Conservation (phyloP, 2,113 vertebrate genomes). For the Promerops cafer region DNA sequence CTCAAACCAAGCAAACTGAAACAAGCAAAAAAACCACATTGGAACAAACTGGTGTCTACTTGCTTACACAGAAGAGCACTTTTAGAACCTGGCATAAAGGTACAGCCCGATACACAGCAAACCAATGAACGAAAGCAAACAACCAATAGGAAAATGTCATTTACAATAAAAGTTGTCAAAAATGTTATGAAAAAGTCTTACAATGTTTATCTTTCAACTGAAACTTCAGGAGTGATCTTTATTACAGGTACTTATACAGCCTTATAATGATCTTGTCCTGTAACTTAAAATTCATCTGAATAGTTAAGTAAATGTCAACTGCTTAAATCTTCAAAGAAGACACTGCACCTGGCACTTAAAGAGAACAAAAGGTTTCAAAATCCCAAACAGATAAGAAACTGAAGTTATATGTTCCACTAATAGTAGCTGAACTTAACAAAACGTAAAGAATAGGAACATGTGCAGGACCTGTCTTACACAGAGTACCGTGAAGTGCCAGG, state of each 20-base stretch:
- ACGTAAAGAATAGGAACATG: background rate
- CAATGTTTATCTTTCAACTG: background rate
- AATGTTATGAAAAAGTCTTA: background rate
- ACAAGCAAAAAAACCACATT: background rate
- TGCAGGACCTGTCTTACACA: background rate
- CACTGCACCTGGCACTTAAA: background rate
- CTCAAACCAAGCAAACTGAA: background rate
- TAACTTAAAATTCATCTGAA: background rate
- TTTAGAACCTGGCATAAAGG: background rate
- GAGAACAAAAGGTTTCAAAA: background rate
- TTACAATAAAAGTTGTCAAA: background rate
- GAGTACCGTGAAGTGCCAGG: background rate
- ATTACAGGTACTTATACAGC: background rate
- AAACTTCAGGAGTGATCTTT: background rate
- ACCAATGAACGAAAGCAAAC: background rate
- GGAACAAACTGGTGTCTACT: background rate
- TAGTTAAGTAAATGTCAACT: background rate
- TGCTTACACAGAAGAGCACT: background rate
- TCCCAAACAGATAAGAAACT: background rate
- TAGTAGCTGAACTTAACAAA: background rate
- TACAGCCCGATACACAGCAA: background rate
- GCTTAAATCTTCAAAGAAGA: background rate
- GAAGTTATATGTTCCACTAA: background rate
- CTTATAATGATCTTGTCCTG: background rate
- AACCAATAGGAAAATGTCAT: background rate